Conservation (phyloP, 1,140 invertebrate species). For the Argopecten irradians region DNA sequence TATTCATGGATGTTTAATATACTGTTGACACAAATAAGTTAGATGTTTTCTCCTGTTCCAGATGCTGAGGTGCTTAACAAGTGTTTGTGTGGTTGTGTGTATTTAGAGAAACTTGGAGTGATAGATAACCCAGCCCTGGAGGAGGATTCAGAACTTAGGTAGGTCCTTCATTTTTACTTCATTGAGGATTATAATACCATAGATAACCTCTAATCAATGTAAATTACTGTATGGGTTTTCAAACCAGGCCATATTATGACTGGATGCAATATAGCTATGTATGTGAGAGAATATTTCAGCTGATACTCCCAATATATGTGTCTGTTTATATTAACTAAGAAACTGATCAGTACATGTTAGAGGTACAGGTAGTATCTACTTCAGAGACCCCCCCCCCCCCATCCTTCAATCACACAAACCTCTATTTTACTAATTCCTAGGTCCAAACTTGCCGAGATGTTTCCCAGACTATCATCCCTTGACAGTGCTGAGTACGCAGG, state of each 20-base stretch:
- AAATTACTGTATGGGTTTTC: too few relatives aligned
- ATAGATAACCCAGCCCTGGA: constrained; percentile 50
- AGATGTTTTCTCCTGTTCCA: constrained; percentile 39
- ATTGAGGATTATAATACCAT: not conserved
- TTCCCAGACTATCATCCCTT: not conserved
- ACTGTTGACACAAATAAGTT: too few relatives aligned
- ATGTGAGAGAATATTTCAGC: too few relatives aligned
- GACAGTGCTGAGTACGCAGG: not conserved
- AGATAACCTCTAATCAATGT: not conserved
- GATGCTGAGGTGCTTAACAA: constrained; percentile 35
- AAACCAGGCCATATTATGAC: too few relatives aligned
- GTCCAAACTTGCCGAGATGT: not conserved
- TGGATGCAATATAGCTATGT: too few relatives aligned
- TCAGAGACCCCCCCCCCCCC: too few relatives aligned
- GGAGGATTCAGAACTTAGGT: constrained; percentile 26
- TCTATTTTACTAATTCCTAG: not conserved
- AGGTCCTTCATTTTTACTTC: constrained; percentile 40
- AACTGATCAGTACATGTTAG: too few relatives aligned
- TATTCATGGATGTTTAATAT: too few relatives aligned
- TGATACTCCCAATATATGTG: too few relatives aligned
- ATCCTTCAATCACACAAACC: too few relatives aligned
- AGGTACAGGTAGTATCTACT: too few relatives aligned
- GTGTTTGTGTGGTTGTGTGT: constrained; percentile 40
- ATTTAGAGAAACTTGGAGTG: constrained; percentile 46
- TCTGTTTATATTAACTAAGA: too few relatives aligned